Percentiles rank a stretch among this genome's conserved stretches.
These are phyloP conservation scores for Rotaria macrura DNA, from an alignment of 2,888 invertebrate genomes.

Conservation along the genomic window DNA sequence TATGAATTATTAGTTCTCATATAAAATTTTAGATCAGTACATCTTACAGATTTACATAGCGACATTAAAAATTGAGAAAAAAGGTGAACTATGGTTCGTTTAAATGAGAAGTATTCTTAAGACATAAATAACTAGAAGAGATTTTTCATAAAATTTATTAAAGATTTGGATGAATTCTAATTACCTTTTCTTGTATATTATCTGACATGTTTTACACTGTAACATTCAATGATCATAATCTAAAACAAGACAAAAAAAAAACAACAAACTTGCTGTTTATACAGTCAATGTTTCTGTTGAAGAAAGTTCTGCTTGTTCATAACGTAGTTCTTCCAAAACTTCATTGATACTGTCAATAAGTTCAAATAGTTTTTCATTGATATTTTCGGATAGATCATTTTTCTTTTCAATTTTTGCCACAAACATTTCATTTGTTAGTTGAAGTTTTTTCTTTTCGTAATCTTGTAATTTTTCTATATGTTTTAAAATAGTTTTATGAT, in stretches of 20 bases:
- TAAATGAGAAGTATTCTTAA: too few relatives aligned
- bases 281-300: neutral
- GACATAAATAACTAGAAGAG: too few relatives aligned
- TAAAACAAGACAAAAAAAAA: neutral
- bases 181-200: neutral
- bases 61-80: too few relatives aligned
- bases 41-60: too few relatives aligned
- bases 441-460: constrained; percentile 3
- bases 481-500: neutral
- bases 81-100: too few relatives aligned
- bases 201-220: neutral
- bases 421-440: constrained; percentile 2
- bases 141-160: too few relatives aligned
- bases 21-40: too few relatives aligned
- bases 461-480: constrained; percentile 16
- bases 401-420: neutral
- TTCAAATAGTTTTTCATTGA: neutral
- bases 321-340: neutral
- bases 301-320: neutral
- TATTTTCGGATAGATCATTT: neutral
- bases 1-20: too few relatives aligned
- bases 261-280: neutral
- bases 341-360: neutral
- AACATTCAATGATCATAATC: neutral
- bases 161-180: neutral